Evolutionary conservation across 2,888 invertebrate genomes (phyloP).

Genomic region (Phragmatobia fuliginosa): DNA sequence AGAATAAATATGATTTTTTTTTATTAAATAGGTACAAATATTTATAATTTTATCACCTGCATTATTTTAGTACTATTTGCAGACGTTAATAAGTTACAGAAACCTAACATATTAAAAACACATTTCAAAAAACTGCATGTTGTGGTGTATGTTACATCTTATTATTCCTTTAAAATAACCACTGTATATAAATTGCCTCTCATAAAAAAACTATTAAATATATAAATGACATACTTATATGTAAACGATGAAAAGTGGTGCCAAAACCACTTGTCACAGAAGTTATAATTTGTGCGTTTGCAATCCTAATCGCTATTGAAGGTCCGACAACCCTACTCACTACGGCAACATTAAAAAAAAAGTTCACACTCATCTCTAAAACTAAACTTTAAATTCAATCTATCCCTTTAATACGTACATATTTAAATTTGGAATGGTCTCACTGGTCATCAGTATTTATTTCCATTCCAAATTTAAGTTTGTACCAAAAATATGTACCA

Average conservation of each 20-base stretch:
- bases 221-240: neutral
- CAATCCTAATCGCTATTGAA: neutral
- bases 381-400: neutral
- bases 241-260: neutral
- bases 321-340: neutral
- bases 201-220: too few relatives aligned
- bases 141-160: too few relatives aligned
- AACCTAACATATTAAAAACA: too few relatives aligned
- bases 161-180: too few relatives aligned
- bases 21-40: too few relatives aligned
- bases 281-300: neutral
- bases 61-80: neutral
- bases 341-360: neutral
- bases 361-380: neutral
- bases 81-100: neutral
- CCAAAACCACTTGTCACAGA: neutral
- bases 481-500: too few relatives aligned
- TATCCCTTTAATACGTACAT: too few relatives aligned
- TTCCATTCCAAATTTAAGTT: too few relatives aligned
- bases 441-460: too few relatives aligned
- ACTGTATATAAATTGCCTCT: neutral
- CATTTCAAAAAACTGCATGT: too few relatives aligned
- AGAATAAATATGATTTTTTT: too few relatives aligned
- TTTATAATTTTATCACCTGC: too few relatives aligned
- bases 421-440: neutral